phyloP scores from a whole-genome alignment of 2,888 invertebrate species.

The Xylota segnis region DNA sequence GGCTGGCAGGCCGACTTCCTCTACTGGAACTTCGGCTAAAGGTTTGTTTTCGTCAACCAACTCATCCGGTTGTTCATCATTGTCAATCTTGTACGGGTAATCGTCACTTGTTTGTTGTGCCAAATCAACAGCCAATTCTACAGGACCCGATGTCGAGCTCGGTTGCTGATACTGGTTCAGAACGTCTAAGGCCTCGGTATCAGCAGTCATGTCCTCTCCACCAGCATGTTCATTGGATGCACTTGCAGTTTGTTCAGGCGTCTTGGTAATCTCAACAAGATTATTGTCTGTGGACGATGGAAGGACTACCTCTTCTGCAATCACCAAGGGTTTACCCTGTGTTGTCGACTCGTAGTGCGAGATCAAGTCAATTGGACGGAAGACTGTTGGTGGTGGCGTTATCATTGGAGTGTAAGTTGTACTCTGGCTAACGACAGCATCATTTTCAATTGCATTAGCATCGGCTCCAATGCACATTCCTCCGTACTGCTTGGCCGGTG shows the following conservation, averaged over 20 bases:
- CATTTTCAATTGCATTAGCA: constrained; percentile 61
- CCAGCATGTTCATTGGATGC: constrained; percentile 56
- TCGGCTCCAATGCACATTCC: constrained; percentile 86
- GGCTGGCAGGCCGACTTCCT: constrained; percentile 62
- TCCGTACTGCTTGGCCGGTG: constrained; percentile 87
- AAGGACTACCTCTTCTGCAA: constrained; percentile 16
- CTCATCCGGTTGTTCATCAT: constrained; percentile 77
- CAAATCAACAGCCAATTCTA: constrained; percentile 32
- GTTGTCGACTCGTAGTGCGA: constrained; percentile 65
- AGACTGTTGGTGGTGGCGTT: constrained; percentile 76
- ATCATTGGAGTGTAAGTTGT: constrained; percentile 72
- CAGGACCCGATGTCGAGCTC: constrained; percentile 43
- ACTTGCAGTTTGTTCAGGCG: constrained; percentile 33
- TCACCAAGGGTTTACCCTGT: constrained; percentile 56
- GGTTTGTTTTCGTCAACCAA: constrained; percentile 23
- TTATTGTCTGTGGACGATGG: constrained; percentile 30
- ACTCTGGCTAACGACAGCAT: constrained; percentile 75
- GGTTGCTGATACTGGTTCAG: constrained; percentile 33
- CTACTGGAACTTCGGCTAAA: constrained; percentile 13
- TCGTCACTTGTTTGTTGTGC: constrained; percentile 76
- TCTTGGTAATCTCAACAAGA: constrained; percentile 15
- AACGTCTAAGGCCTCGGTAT: constrained; percentile 36
- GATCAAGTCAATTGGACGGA: constrained; percentile 73
- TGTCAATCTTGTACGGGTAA: constrained; percentile 83
- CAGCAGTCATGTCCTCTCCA: constrained; percentile 56